phyloP scores from a whole-genome alignment of 64 coral and sea anemone species.

The Porites lutea region DNA sequence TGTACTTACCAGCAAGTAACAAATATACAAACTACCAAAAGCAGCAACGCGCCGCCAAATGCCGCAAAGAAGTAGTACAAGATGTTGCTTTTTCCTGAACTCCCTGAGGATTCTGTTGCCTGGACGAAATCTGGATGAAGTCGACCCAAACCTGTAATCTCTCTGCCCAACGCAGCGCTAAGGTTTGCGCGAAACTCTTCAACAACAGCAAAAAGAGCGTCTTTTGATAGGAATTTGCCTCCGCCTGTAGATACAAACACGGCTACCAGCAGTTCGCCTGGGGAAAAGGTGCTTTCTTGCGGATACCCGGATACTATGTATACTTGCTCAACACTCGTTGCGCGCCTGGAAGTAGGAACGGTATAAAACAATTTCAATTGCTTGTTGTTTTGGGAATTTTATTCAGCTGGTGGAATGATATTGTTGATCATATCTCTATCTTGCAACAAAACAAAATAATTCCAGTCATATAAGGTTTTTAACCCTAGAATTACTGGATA shows the following conservation, averaged over 20 bases:
- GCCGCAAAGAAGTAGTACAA: conserved; percentile 13
- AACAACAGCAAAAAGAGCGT: neutral
- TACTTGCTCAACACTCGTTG: neutral
- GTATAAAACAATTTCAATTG: neutral
- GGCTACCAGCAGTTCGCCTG: neutral
- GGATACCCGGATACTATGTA: conserved; percentile 8
- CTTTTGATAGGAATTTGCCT: conserved; percentile 7
- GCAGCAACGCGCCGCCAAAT: neutral
- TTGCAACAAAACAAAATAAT: no score
- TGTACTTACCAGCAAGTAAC: conserved; percentile 6
- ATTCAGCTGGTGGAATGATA: no score
- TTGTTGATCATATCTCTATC: no score
- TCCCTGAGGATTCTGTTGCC: neutral
- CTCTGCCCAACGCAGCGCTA: neutral
- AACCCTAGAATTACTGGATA: no score
- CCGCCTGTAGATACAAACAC: conserved; percentile 4
- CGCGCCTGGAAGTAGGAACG: neutral
- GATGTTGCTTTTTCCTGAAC: neutral
- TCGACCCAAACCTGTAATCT: neutral
- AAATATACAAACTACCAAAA: neutral
- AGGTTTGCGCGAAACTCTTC: neutral
- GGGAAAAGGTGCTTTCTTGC: neutral
- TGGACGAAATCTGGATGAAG: neutral
- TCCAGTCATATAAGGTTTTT: no score
- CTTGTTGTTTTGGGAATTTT: no score